phyloP scores from a whole-genome alignment of 92 coral and sea anemone species.

The Porites divaricata region DNA sequence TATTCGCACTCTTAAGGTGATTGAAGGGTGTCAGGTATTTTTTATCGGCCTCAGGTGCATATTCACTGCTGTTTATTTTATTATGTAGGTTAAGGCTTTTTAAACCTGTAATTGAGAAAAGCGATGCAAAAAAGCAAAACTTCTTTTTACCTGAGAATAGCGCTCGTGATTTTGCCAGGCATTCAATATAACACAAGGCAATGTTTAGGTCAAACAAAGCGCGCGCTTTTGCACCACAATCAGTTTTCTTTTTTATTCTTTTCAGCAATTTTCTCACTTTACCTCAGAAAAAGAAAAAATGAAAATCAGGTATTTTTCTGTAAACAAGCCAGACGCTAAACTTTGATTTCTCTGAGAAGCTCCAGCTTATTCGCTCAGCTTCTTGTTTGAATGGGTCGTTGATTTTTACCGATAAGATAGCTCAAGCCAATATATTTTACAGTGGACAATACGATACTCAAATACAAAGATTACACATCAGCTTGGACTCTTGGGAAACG shows the following conservation, averaged over 20 bases:
- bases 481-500: slow-evolving; percentile 38
- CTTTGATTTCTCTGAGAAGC: slow-evolving; percentile 5
- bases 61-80: slow-evolving; percentile 77
- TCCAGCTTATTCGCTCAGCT: slow-evolving; percentile 10
- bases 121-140: slow-evolving; percentile 1
- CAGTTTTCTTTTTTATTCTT: slow-evolving; percentile 8
- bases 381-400: slow-evolving; percentile 44
- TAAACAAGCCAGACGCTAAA: slow-evolving; percentile 12
- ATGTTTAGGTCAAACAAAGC: slow-evolving; percentile 16
- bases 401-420: slow-evolving; percentile 63
- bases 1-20: slow-evolving; percentile 89
- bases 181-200: slow-evolving; percentile 1
- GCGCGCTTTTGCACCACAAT: slow-evolving; percentile 1
- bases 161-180: neutral
- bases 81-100: slow-evolving; percentile 59
- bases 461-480: slow-evolving; percentile 43
- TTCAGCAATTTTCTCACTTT: neutral
- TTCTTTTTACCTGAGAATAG: neutral
- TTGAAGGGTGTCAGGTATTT: slow-evolving; percentile 79
- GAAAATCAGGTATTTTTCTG: slow-evolving; percentile 10
- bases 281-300: slow-evolving; percentile 6
- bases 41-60: slow-evolving; percentile 66
- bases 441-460: slow-evolving; percentile 52
- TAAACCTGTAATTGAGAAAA: slow-evolving; percentile 56
- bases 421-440: slow-evolving; percentile 55